Percentiles rank a stretch among this genome's conserved stretches.
Evolutionary conservation across 2,888 invertebrate species (phyloP).

Genomic region (Crepidodera aurea): DNA sequence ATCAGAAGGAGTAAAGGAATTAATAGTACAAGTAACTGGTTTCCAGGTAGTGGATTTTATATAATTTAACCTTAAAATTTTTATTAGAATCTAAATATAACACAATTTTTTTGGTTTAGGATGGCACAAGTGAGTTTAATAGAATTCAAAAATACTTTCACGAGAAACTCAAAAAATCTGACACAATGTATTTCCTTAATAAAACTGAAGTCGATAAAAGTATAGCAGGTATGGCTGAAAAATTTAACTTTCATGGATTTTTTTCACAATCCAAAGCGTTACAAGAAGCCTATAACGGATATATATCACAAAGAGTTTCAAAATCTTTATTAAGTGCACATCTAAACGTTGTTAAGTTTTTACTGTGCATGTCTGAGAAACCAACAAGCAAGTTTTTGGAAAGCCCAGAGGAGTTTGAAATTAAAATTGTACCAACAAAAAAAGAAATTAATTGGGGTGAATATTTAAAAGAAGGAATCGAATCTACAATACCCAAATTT

Average conservation of each 20-base stretch:
- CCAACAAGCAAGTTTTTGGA: conserved; percentile 55
- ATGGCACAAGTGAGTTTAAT: conserved; percentile 47
- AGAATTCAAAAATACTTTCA: conserved; percentile 50
- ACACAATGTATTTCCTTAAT: conserved; percentile 54
- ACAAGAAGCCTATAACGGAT: conserved; percentile 49
- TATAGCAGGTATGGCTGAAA: conserved; percentile 54
- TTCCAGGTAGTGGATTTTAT: conserved; percentile 45
- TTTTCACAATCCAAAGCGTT: conserved; percentile 52
- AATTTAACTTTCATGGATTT: conserved; percentile 58
- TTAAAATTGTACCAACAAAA: conserved; percentile 50
- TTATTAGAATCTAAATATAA: conserved; percentile 2
- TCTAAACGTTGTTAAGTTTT: conserved; percentile 54
- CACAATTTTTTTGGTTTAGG: conserved; percentile 39
- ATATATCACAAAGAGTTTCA: conserved; percentile 45
- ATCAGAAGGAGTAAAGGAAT: conserved; percentile 39
- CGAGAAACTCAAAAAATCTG: conserved; percentile 48
- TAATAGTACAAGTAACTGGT: conserved; percentile 48
- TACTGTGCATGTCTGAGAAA: conserved; percentile 55
- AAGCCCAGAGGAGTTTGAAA: conserved; percentile 46
- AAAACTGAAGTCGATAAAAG: conserved; percentile 53
- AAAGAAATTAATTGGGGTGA: conserved; percentile 63
- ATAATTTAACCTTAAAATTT: too few species aligned
- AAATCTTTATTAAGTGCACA: conserved; percentile 47
- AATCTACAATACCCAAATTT: conserved; percentile 44
- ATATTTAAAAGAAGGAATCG: conserved; percentile 62